Evolutionary conservation across 2,113 vertebrate genomes (phyloP).

Genomic region (Lagopus muta): DNA sequence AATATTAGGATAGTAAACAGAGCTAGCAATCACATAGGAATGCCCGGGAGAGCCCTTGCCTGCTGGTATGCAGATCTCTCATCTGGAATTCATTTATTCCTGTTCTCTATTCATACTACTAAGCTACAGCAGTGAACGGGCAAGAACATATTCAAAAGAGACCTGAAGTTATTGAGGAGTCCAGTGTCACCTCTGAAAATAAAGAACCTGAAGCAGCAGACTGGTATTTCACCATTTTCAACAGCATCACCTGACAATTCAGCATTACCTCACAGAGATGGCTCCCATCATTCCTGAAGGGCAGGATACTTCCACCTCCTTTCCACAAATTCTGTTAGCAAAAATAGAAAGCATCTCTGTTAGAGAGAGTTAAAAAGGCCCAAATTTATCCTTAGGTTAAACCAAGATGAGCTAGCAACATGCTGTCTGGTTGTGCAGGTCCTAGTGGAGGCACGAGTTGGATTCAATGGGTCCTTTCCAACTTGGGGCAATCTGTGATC

Average conservation of each 20-base stretch:
- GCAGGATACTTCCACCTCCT: neutral
- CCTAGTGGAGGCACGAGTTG: no score
- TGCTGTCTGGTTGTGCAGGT: neutral
- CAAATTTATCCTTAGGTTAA: neutral
- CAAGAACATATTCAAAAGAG: neutral
- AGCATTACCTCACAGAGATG: neutral
- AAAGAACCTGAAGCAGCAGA: neutral
- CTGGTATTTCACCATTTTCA: neutral
- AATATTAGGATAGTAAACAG: neutral
- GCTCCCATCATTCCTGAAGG: neutral
- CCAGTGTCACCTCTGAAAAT: neutral
- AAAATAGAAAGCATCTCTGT: neutral
- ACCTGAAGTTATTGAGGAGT: neutral
- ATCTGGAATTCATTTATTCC: slow-evolving; percentile 53
- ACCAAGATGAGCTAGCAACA: accelerated
- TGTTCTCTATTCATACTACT: neutral
- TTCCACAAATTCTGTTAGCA: neutral
- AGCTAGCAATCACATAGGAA: neutral
- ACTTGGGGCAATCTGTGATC: no score
- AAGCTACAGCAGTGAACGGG: neutral
- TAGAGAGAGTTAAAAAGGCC: neutral
- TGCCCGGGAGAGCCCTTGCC: neutral
- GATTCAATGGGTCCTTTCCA: no score
- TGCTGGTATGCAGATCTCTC: neutral
- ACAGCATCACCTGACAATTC: neutral